phyloP scores from a whole-genome alignment of 1,140 invertebrate species.

The Lordiphosa clarofinis region DNA sequence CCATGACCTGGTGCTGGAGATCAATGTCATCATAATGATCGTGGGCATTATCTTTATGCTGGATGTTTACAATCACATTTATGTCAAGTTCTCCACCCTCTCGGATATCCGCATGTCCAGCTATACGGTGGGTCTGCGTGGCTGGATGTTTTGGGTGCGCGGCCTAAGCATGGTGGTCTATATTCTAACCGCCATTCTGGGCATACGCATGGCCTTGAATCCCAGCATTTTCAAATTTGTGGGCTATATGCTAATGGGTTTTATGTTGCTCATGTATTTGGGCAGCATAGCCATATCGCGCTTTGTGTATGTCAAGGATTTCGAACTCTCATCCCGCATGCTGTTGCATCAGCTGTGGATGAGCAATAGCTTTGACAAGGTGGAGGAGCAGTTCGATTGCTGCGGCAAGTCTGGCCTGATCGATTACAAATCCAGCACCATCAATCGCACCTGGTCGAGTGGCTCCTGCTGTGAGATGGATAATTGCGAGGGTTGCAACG shows the following conservation, averaged over 20 bases:
- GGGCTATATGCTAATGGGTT: conserved; percentile 22
- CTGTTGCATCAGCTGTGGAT: conserved; percentile 30
- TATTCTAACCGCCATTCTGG: conserved; percentile 19
- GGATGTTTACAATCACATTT: conserved; percentile 36
- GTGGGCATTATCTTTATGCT: conserved; percentile 37
- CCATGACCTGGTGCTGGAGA: conserved; percentile 27
- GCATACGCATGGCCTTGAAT: conserved; percentile 25
- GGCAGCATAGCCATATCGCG: conserved; percentile 23
- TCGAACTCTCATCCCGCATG: conserved; percentile 15
- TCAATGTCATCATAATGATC: conserved; percentile 32
- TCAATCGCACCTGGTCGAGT: conserved; percentile 35
- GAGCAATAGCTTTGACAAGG: neutral
- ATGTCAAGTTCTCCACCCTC: conserved; percentile 3
- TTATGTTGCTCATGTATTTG: conserved; percentile 13
- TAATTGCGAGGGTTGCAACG: conserved; percentile 28
- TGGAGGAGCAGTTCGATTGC: conserved; percentile 36
- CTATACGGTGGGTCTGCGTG: conserved; percentile 2
- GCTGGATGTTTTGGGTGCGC: conserved; percentile 29
- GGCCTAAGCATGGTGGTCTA: conserved; percentile 1
- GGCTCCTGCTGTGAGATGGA: conserved; percentile 32
- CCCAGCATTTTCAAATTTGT: conserved; percentile 15
- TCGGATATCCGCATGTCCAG: neutral
- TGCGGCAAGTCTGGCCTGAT: conserved; percentile 35
- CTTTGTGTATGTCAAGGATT: neutral
- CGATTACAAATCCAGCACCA: conserved; percentile 27